Evolutionary conservation across 2,888 invertebrate species (phyloP), one percentile per base, ranked within the genome.

Genomic region (Xestia sexstrigata): DNA sequence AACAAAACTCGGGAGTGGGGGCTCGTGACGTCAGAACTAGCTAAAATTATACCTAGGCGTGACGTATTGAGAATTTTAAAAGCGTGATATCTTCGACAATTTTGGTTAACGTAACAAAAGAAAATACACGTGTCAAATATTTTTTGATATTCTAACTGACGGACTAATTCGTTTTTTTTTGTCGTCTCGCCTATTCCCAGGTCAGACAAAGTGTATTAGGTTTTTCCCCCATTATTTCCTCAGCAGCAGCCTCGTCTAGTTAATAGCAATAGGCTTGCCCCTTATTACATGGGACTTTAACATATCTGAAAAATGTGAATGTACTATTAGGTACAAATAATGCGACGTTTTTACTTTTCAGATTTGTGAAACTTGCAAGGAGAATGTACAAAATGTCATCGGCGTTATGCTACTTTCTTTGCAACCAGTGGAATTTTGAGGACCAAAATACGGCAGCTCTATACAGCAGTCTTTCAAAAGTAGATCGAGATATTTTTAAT

Each of bases 371-470:
- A 52, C 45, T 52, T 8, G 66, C 83, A 3, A 52, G 3, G 0
- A 79, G 45, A 45, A 39, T 82, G 52, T 67, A 62, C 45, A 67
- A 8, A 4, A 4, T 79, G 30, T 15, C 66, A 15, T 6, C 17
- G 13, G 15, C 17, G 0, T 13, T 83, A 0, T 39, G 52, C 35
- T 66, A 35, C n/a, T 79, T 67, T 39, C 0, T 0, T 0, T 11
- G 11, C 15, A 7, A 79, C 3, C 23, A 55, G 5, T 79, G 78
- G 83, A 23, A 62, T 0, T 79, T 79, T 30, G 66, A 67, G 0
- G 66, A 83, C 11, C 6, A n/a, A 67, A 79, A 79, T 4, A 79
- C 78, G 7, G 60, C 15, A 35, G 11, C 23, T 20, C 39, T 82
- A 23, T 60, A 52, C 17, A 17, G 20, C 3, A 82, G 26, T 47